Conservation (phyloP, 2,113 vertebrate genomes). For the Brachypodius melanocephalos region DNA sequence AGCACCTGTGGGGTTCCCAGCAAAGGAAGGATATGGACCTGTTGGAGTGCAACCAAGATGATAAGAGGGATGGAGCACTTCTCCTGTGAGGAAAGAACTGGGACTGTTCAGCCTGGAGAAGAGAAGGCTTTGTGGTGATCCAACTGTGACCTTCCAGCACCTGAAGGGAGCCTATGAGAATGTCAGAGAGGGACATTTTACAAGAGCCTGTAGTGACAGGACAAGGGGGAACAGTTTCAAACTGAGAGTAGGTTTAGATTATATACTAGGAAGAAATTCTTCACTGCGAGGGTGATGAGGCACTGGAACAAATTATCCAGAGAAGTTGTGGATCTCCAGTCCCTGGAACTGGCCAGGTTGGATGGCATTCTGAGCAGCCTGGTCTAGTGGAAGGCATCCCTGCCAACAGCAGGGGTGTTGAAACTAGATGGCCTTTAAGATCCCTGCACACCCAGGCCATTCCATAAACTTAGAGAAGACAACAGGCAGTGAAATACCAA, state of each 20-base stretch:
- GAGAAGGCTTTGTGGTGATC: rapidly evolving
- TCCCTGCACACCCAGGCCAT: background rate
- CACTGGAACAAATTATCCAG: background rate
- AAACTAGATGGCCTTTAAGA: background rate
- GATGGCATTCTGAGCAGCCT: background rate
- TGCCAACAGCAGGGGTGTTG: background rate
- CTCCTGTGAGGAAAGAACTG: background rate
- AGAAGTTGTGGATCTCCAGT: background rate
- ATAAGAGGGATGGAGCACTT: background rate
- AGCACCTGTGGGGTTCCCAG: background rate
- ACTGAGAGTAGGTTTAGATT: background rate
- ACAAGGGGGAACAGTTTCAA: background rate
- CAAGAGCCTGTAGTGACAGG: background rate
- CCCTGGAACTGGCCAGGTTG: background rate
- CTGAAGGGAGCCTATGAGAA: background rate
- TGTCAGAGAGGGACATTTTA: background rate
- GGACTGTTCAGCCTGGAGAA: background rate
- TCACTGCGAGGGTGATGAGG: background rate
- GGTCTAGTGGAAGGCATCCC: background rate
- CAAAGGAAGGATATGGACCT: background rate
- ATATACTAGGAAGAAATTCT: background rate
- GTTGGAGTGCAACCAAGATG: background rate
- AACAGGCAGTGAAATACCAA: background rate
- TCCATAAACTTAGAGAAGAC: background rate
- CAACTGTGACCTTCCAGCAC: background rate